Base-by-base conservation (phyloP, 2,113 vertebrate genomes). In the Xiphophorus couchianus region DNA sequence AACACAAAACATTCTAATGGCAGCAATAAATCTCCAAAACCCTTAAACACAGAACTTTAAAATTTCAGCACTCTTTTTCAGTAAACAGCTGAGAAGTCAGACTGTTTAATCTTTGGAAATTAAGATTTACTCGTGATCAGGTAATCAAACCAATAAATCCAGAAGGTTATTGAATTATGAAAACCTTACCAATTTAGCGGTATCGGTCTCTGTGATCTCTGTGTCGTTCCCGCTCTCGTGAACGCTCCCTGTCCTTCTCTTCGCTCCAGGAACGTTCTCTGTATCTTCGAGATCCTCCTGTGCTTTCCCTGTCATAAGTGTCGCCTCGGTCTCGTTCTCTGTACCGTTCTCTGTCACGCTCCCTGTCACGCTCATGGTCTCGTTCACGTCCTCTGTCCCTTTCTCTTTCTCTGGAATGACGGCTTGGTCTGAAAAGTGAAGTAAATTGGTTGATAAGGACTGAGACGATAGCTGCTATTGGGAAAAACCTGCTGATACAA, bases 191-290 rank as follows among this genome's bases (percentile, higher is more conserved):
- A 82, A 60, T 75, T 91, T 86, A 93, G 81, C 89, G 91, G 66
- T 94, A 90, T 71, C 84, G 62, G 69, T 92, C 92, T 73, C 93
- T 87, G 73, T 93, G 78, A 30, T 94, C 91, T 81, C 92, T 82
- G 73, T 93, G 87, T 65, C 85, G 74, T 33, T 91, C 89, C n/a
- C 88, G 78, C 58, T 90, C 91, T 15, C 92, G 71, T 2, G 88
- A 83, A 13, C 86, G 80, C 14, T 86, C 91, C 71, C 86, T 83
- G 65, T 90, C 88, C 64, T 84, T 81, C 22, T 92, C 93, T 28
- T 61, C 72, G 31, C 90, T 94, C 83, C 86, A 71, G 27, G 93
- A 94, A 27, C 80, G 90, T 2, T 93, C 92, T 62, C 88, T 79
- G 73, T 88, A 88, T 74, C 93, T 82, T 19, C 90, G 88, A 22